Percentiles rank a stretch among this genome's conserved stretches.
Evolutionary conservation across 1,140 invertebrate genomes (phyloP).

Genomic region (Sinonovacula constricta): DNA sequence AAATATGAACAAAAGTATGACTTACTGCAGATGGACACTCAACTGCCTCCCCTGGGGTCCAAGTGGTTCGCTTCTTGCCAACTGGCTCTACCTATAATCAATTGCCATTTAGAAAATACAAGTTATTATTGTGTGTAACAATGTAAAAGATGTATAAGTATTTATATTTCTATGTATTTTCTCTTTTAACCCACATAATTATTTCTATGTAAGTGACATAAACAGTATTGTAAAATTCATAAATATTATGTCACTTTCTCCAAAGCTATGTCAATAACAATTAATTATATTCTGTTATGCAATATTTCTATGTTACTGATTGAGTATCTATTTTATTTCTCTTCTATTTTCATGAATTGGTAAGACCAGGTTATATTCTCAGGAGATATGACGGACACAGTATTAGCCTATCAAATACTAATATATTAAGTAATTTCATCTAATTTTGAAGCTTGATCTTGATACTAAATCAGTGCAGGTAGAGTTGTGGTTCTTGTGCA

Average conservation of each 20-base stretch:
- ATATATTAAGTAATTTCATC: too few relatives aligned
- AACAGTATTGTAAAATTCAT: neutral
- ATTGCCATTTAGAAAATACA: neutral
- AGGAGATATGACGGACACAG: too few relatives aligned
- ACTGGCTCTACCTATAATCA: slow-evolving; percentile 60
- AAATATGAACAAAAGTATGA: neutral
- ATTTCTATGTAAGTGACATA: neutral
- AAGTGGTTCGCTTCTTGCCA: slow-evolving; percentile 54
- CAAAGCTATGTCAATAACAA: neutral
- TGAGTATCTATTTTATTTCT: too few relatives aligned
- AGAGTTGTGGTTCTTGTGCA: too few relatives aligned
- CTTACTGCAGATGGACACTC: slow-evolving; percentile 63
- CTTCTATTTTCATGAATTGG: too few relatives aligned
- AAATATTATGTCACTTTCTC: neutral
- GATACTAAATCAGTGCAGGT: too few relatives aligned
- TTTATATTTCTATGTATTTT: neutral
- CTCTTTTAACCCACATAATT: neutral
- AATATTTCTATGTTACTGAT: too few relatives aligned
- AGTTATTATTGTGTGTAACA: neutral
- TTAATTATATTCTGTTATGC: too few relatives aligned
- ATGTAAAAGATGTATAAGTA: neutral
- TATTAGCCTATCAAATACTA: too few relatives aligned
- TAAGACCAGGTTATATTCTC: too few relatives aligned
- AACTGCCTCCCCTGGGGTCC: slow-evolving; percentile 59
- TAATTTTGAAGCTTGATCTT: too few relatives aligned